Conservation (phyloP, 30 jellyfish, hydroid and myxozoan species). For the Pseudorhiza aurosa region DNA sequence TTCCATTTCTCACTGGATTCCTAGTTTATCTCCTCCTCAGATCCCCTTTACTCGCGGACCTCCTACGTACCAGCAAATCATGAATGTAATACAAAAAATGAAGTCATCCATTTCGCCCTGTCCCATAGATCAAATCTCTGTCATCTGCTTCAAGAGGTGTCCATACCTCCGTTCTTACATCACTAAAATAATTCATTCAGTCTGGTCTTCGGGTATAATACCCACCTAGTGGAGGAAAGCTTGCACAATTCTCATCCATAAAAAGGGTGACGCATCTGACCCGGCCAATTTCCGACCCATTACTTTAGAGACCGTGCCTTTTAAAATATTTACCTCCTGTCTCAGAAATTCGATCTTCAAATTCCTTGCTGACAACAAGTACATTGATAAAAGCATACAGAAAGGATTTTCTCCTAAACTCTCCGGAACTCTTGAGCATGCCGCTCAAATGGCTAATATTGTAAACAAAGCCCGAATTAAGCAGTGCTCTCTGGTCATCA, state of each 20-base stretch:
- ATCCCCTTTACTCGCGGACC: neutral
- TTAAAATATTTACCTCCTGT: neutral
- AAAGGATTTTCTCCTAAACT: neutral
- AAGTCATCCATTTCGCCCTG: constrained; percentile 18
- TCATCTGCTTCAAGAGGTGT: neutral
- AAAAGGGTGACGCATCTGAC: neutral
- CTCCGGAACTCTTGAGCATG: constrained; percentile 32
- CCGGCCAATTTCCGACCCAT: neutral
- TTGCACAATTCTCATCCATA: constrained; percentile 16
- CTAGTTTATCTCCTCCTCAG: neutral
- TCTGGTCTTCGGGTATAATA: constrained; percentile 30
- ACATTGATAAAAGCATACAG: neutral
- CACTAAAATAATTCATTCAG: neutral
- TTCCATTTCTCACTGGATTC: constrained; percentile 11
- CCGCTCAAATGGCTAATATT: constrained; percentile 30
- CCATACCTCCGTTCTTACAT: constrained; percentile 8
- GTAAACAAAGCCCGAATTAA: constrained; percentile 35
- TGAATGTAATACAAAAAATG: neutral
- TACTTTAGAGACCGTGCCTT: neutral
- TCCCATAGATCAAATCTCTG: neutral
- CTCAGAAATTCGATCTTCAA: neutral
- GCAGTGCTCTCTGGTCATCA: constrained; percentile 23
- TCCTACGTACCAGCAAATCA: neutral
- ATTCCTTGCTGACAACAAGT: neutral
- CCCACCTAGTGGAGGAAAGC: constrained; percentile 50